phyloP scores from a whole-genome alignment of 2,888 invertebrate species.

The Digitonthophagus gazella region DNA sequence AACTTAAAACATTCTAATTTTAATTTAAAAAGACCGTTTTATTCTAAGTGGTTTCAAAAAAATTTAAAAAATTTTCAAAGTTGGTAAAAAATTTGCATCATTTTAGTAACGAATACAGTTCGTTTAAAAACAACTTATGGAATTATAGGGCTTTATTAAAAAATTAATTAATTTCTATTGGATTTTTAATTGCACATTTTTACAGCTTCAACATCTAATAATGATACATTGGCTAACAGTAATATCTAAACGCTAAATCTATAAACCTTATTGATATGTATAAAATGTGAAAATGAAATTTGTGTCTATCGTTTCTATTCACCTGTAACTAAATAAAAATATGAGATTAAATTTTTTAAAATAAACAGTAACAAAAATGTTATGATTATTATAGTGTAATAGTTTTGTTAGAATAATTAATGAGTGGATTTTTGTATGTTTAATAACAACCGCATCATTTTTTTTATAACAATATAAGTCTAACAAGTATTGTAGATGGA shows the following conservation, averaged over 20 bases:
- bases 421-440: background rate
- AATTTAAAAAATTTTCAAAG: too few relatives aligned
- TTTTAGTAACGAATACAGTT: too few relatives aligned
- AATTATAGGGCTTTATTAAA: background rate
- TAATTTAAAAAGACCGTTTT: too few relatives aligned
- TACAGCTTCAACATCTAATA: conserved; percentile 27
- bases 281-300: conserved; percentile 16
- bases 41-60: too few relatives aligned
- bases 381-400: too few relatives aligned
- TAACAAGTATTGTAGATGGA: background rate
- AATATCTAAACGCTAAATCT: background rate
- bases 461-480: background rate
- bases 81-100: too few relatives aligned
- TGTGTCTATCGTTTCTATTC: background rate
- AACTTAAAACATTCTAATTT: too few relatives aligned
- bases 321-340: background rate
- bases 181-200: conserved; percentile 30
- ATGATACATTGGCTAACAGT: conserved; percentile 17
- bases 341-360: too few relatives aligned
- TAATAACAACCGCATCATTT: background rate
- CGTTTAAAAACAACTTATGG: background rate
- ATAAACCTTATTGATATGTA: conserved; percentile 21
- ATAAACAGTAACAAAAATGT: too few relatives aligned
- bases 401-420: background rate
- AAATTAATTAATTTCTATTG: conserved; percentile 21